Conservation (phyloP, 2,797 vertebrate genomes). For the Rousettus madagascariensis region DNA sequence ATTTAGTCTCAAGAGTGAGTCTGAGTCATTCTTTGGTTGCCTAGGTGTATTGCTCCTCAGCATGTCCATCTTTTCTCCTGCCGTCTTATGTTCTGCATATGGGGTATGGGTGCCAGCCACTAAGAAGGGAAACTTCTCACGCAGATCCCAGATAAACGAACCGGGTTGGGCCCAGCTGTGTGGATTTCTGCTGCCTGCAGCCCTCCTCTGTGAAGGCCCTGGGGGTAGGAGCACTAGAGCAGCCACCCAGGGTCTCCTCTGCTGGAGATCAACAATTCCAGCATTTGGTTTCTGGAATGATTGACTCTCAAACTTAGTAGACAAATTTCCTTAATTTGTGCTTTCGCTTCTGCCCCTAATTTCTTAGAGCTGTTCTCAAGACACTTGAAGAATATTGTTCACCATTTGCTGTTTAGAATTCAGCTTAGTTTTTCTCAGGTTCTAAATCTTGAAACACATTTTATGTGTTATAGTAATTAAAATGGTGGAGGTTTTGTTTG, state of each 20-base stretch:
- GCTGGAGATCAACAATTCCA: not conserved
- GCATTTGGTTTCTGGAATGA: not conserved
- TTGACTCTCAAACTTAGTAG: not conserved
- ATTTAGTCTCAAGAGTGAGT: not conserved
- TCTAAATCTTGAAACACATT: not conserved
- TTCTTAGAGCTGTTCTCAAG: not conserved
- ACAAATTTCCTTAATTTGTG: not conserved
- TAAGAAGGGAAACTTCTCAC: not conserved
- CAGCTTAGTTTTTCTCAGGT: not conserved
- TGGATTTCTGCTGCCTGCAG: not conserved
- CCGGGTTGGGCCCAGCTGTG: not conserved
- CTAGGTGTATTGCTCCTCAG: not conserved
- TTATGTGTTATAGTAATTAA: not conserved
- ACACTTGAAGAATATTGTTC: not conserved
- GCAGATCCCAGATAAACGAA: not conserved
- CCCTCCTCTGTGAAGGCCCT: not conserved
- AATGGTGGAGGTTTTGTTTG: not conserved
- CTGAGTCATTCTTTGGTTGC: not conserved
- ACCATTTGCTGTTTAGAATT: not conserved
- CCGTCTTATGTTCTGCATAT: not conserved
- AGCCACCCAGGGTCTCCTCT: not conserved
- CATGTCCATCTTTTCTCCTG: not conserved
- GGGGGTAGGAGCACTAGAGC: too few species aligned
- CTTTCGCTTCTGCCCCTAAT: not conserved
- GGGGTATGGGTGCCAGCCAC: fast-evolving